Percentiles rank a stretch among this genome's conserved stretches.
These are phyloP conservation scores for Muschampia plurimacula DNA, from an alignment of 2,888 invertebrate genomes.

Conservation along the genomic window DNA sequence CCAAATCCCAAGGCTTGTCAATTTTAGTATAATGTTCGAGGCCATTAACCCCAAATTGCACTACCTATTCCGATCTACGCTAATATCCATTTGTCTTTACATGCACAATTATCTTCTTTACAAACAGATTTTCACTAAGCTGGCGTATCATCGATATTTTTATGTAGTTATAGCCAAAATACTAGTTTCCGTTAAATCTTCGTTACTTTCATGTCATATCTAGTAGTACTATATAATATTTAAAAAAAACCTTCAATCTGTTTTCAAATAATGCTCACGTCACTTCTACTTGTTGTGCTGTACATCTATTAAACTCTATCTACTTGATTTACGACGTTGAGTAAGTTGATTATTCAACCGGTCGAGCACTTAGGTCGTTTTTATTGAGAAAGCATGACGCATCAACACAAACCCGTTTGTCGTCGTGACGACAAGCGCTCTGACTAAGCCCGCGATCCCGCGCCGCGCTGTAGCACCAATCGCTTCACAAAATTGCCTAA, in stretches of 20 bases:
- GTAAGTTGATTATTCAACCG: conserved; percentile 25
- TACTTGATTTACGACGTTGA: conserved; percentile 42
- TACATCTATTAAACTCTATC: conserved; percentile 28
- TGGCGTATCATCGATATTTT: neutral
- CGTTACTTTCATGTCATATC: neutral
- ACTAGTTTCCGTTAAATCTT: neutral
- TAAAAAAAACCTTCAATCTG: conserved; percentile 30
- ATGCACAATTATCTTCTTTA: neutral
- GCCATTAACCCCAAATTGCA: too few relatives aligned
- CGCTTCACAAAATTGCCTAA: conserved; percentile 49
- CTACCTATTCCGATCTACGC: too few relatives aligned
- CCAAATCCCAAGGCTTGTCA: too few relatives aligned
- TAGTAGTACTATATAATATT: neutral
- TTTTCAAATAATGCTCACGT: conserved; percentile 29
- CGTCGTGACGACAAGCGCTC: conserved; percentile 50
- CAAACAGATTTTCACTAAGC: neutral
- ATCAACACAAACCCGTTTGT: conserved; percentile 56
- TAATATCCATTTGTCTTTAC: too few relatives aligned
- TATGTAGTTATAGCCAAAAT: neutral
- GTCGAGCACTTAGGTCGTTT: conserved; percentile 46
- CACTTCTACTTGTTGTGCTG: conserved; percentile 21
- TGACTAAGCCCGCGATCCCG: conserved; percentile 48
- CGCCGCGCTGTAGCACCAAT: conserved; percentile 53
- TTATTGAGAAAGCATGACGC: conserved; percentile 54
- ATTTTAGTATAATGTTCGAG: too few relatives aligned